Evolutionary conservation across 2,888 invertebrate species (phyloP), one percentile per base, ranked within the genome.

Genomic region (Nasonia oneida): DNA sequence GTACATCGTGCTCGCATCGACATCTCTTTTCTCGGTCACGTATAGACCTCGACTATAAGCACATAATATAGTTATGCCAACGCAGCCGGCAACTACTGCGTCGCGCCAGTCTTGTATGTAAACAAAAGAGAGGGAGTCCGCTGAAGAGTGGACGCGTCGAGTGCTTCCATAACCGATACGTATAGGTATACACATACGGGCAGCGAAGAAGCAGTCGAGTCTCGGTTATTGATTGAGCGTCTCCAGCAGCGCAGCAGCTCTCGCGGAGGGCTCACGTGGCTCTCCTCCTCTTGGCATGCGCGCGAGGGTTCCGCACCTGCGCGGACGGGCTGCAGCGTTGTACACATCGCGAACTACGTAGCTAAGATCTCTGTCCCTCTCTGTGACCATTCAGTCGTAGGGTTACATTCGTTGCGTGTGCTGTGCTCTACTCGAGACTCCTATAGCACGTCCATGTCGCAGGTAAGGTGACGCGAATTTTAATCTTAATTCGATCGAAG

Each of bases 301-400:
- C 64, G 64, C 64, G 33, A 33, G 29, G 67, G 67, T 33, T 14
- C 73, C 73, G 73, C 67, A 67, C 67, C 29, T 33, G 67, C 67
- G 67, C 67, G n/a, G 10, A 37, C n/a, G 70, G 10, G 37, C 70
- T 71, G 10, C 71, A 42, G 10, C 42, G 71, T 14, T 18, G 6
- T 47, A 47, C 47, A 47, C 47, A 47, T 47, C 47, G 8, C 29
- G 42, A 42, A 47, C 18, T 61, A n/a, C 8, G n/a, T 37, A 37
- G 39, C 71, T 42, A n/a, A 61, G 23, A 61, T 61, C 57, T 57
- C 57, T 53, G 4, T 47, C 8, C 8, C 47, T 47, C 47, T 53
- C 18, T 18, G 53, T 15, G 71, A 37, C 15, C 39, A 42, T 71
- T 71, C 71, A 71, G 71, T 71, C 71, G 71, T 39, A 71, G 71